Evolutionary conservation across 1,140 invertebrate genomes (phyloP).

Genomic region (Parasteatoda tepidariorum): DNA sequence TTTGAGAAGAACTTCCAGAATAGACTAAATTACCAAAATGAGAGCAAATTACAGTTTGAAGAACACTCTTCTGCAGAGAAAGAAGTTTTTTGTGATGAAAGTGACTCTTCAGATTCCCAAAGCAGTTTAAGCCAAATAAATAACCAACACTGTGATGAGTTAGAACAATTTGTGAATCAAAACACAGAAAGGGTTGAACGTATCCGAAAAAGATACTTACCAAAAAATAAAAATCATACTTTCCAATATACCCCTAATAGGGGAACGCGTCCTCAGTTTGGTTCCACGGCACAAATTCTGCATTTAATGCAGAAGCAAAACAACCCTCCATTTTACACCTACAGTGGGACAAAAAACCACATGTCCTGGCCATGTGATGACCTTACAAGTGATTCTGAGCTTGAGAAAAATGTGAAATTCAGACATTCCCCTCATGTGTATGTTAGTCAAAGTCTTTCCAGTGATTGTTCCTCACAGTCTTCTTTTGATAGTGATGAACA

Average conservation of each 20-base stretch:
- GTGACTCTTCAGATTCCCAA: not conserved
- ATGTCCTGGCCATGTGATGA: conserved; percentile 60
- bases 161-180: conserved; percentile 84
- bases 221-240: conserved; percentile 77
- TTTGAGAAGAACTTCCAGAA: not conserved
- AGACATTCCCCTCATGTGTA: not conserved
- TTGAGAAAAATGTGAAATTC: not conserved
- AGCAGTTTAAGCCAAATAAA: not conserved
- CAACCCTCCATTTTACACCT: conserved; percentile 71
- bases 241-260: conserved; percentile 78
- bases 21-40: not conserved
- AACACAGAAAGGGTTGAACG: conserved; percentile 82
- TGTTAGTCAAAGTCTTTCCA: conserved; percentile 23
- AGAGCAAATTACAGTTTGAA: not conserved
- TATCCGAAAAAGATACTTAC: conserved; percentile 79
- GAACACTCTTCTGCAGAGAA: not conserved
- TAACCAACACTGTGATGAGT: conserved; percentile 73
- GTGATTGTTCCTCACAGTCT: conserved; percentile 10
- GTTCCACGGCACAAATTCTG: conserved; percentile 82
- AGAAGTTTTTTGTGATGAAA: not conserved
- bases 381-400: not conserved
- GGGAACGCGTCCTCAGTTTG: conserved; percentile 79
- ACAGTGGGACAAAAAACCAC: conserved; percentile 17
- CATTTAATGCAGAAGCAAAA: conserved; percentile 82
- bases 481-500: conserved; percentile 19